Conservation (phyloP, 2,113 vertebrate genomes). For the Cardinalis cardinalis region DNA sequence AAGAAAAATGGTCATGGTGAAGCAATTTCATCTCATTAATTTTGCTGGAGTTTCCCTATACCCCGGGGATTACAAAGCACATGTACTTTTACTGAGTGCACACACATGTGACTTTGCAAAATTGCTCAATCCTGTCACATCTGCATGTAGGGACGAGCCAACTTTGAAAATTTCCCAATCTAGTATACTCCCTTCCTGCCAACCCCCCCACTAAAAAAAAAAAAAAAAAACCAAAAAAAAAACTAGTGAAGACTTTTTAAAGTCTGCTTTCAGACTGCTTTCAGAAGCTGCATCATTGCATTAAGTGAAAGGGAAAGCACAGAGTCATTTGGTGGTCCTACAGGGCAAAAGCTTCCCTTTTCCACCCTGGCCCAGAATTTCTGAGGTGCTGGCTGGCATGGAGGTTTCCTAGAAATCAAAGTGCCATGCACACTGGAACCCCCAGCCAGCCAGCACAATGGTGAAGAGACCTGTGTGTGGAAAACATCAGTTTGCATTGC, state of each 20-base stretch:
- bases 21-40: not conserved
- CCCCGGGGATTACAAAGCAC: not conserved
- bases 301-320: not conserved
- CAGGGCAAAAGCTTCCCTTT: not conserved
- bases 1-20: not conserved
- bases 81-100: not conserved
- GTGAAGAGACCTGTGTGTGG: accelerated
- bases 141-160: not conserved
- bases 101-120: not conserved
- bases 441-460: not conserved
- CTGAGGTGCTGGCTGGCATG: not conserved
- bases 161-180: not conserved
- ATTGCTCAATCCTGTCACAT: not conserved
- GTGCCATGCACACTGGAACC: accelerated
- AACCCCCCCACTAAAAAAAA: accelerated
- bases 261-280: not conserved
- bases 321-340: not conserved
- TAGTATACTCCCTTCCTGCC: too few relatives aligned
- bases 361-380: not conserved
- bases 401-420: not conserved
- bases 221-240: too few relatives aligned
- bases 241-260: not conserved
- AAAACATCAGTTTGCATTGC: not conserved
- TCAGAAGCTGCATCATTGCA: not conserved
- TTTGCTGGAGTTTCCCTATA: not conserved